phyloP scores from a whole-genome alignment of 2,113 vertebrate genomes.

The Tragelaphus strepsiceros region DNA sequence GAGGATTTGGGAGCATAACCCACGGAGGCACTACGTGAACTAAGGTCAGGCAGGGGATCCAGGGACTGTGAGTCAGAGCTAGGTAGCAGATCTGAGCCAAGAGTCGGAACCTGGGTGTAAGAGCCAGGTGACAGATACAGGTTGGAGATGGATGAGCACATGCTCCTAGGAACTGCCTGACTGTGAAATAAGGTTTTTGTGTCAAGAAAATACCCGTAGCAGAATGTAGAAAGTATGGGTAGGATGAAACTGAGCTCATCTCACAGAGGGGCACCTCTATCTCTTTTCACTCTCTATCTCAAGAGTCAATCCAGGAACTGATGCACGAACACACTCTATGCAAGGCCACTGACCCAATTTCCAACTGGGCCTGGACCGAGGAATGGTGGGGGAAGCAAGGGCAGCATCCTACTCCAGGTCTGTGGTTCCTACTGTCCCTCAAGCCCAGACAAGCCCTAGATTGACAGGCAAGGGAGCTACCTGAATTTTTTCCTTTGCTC shows the following conservation, averaged over 20 bases:
- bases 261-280: not conserved
- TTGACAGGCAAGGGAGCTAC: not conserved
- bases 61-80: not conserved
- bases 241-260: not conserved
- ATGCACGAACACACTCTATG: not conserved
- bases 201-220: not conserved
- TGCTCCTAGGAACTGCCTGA: not conserved
- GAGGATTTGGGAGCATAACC: not conserved
- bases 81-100: not conserved
- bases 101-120: not conserved
- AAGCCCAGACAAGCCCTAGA: not conserved
- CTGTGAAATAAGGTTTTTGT: not conserved
- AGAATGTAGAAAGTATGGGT: not conserved
- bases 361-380: not conserved
- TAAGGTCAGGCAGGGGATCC: not conserved
- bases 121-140: not conserved
- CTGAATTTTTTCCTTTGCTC: not conserved
- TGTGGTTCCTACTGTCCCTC: not conserved
- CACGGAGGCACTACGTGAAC: not conserved
- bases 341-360: constrained; percentile 1
- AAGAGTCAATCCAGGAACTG: not conserved
- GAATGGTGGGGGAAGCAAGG: not conserved
- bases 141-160: not conserved
- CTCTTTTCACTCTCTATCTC: not conserved
- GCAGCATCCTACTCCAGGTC: not conserved